Conservation (phyloP, 2,888 invertebrate genomes). For the Philonicus albiceps region DNA sequence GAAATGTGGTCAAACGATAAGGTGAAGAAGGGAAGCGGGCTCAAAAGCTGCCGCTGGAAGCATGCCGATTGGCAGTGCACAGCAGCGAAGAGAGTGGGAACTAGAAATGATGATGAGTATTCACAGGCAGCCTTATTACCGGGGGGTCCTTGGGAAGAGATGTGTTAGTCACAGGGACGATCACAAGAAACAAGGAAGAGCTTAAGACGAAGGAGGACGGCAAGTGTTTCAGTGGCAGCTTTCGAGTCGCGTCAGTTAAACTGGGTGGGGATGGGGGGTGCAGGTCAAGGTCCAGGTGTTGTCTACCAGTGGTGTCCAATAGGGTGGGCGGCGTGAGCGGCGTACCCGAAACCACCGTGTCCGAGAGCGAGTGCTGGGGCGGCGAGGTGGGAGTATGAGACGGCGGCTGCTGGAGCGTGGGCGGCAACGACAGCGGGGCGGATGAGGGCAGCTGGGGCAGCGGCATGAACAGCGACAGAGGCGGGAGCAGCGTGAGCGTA, state of each 20-base stretch:
- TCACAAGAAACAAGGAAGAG: not conserved
- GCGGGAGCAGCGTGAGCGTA: slow-evolving; percentile 52
- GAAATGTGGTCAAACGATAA: slow-evolving; percentile 20
- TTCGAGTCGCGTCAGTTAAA: not conserved
- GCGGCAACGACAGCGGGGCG: slow-evolving; percentile 50
- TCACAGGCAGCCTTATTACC: slow-evolving; percentile 10
- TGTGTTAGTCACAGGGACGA: slow-evolving; percentile 25
- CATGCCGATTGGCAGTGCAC: not conserved
- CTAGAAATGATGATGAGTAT: not conserved
- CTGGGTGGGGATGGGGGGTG: slow-evolving; percentile 36
- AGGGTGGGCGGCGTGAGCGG: slow-evolving; percentile 57
- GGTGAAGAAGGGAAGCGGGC: not conserved
- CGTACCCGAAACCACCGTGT: slow-evolving; percentile 55
- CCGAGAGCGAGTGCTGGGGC: not conserved
- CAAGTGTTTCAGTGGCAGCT: slow-evolving; percentile 24
- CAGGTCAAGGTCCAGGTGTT: not conserved
- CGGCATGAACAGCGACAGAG: slow-evolving; percentile 55
- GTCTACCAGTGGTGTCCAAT: slow-evolving; percentile 58
- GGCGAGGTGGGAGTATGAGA: slow-evolving; percentile 50
- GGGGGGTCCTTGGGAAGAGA: not conserved
- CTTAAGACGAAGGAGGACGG: not conserved
- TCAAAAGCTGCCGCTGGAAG: slow-evolving; percentile 28
- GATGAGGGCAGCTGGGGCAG: slow-evolving; percentile 49
- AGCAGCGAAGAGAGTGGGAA: not conserved
- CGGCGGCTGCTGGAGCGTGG: slow-evolving; percentile 55